These are phyloP conservation scores for Cyprinella venusta DNA, from an alignment of 2,797 vertebrate genomes.

Conservation along the genomic window DNA sequence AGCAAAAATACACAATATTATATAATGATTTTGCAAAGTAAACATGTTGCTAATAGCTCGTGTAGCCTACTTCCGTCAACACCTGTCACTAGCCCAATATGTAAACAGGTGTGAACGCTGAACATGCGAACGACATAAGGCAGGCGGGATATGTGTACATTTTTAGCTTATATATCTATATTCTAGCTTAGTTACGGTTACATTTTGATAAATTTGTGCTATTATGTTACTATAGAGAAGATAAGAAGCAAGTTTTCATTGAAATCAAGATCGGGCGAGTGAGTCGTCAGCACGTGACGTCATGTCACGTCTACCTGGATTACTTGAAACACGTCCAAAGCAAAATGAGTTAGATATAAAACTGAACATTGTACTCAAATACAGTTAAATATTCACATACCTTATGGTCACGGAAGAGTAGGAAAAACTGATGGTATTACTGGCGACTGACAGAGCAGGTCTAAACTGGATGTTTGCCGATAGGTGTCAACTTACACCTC, in stretches of 20 bases:
- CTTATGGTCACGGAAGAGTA: background rate
- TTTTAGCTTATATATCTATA: background rate
- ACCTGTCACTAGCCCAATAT: background rate
- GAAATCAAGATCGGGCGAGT: background rate
- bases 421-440: background rate
- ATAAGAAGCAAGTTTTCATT: background rate
- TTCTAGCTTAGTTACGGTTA: background rate
- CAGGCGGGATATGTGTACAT: background rate
- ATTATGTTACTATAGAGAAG: background rate
- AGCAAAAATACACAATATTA: background rate
- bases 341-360: background rate
- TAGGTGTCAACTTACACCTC: constrained; percentile 36
- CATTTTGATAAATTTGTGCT: background rate
- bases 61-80: constrained; percentile 24
- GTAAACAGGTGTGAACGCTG: background rate
- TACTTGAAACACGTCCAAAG: background rate
- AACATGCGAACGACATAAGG: background rate
- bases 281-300: constrained; percentile 16
- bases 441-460: background rate
- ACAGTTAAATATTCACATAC: constrained; percentile 8
- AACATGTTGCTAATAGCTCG: background rate
- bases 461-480: background rate
- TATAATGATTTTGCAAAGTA: background rate
- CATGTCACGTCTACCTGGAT: constrained; percentile 8
- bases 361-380: background rate